Conservation (phyloP, 2,113 vertebrate genomes). For the Cricetomys ansorgei region DNA sequence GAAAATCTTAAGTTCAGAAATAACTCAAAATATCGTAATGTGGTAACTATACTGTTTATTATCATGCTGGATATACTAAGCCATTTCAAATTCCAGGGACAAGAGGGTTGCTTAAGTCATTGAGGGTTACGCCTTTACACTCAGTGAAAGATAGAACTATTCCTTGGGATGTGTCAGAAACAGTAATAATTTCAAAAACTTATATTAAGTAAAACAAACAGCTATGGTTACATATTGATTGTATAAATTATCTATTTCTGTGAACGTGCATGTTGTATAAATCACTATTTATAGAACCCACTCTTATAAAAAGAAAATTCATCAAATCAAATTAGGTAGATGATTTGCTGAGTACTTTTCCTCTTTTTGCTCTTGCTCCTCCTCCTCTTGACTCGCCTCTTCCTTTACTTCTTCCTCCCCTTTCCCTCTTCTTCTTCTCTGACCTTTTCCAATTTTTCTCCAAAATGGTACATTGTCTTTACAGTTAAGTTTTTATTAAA, state of each 20-base stretch:
- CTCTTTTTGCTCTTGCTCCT: not conserved
- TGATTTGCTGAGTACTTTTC: not conserved
- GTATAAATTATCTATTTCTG: not conserved
- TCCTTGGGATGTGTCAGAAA: not conserved
- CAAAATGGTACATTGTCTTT: not conserved
- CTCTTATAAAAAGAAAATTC: not conserved
- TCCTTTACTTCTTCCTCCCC: not conserved
- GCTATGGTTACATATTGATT: not conserved
- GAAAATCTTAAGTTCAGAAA: conserved; percentile 45
- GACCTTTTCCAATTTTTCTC: not conserved
- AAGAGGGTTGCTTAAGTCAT: not conserved
- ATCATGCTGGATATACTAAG: not conserved
- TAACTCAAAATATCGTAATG: not conserved
- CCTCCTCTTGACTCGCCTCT: not conserved
- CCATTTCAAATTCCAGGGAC: not conserved
- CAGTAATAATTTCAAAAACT: not conserved
- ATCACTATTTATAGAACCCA: not conserved
- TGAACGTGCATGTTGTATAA: not conserved
- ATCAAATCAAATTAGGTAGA: not conserved
- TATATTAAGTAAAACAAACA: not conserved
- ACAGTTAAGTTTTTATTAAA: not conserved
- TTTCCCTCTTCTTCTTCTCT: not conserved
- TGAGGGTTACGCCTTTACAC: not conserved
- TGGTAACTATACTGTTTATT: not conserved
- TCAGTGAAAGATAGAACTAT: not conserved